phyloP scores from a whole-genome alignment of 2,888 invertebrate genomes.

The Cataglyphis albicans region DNA sequence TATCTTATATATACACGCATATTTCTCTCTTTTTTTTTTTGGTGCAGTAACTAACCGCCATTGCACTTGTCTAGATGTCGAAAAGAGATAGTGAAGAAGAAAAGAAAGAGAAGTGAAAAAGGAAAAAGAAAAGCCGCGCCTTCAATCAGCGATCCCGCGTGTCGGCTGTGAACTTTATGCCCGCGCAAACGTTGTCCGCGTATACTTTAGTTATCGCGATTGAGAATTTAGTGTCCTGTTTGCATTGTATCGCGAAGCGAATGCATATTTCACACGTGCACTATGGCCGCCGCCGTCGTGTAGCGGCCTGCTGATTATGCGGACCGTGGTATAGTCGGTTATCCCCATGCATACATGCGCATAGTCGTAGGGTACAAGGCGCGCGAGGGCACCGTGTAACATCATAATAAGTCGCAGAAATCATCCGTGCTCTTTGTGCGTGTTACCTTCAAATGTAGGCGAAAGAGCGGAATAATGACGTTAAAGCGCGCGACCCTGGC shows the following conservation, averaged over 20 bases:
- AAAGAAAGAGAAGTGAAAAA: background rate
- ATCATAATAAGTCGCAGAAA: constrained; percentile 76
- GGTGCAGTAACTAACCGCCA: background rate
- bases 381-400: constrained; percentile 64
- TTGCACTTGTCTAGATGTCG: background rate
- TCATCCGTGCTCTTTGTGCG: constrained; percentile 69
- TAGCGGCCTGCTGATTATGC: constrained; percentile 73
- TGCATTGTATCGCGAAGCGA: constrained; percentile 82
- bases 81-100: constrained; percentile 12
- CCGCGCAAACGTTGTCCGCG: constrained; percentile 63
- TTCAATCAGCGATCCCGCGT: constrained; percentile 65
- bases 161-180: constrained; percentile 71
- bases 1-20: background rate
- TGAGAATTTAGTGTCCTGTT: constrained; percentile 77
- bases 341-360: constrained; percentile 63
- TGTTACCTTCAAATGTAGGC: constrained; percentile 58
- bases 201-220: constrained; percentile 77
- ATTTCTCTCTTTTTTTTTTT: background rate
- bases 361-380: constrained; percentile 58
- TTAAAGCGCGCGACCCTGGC: constrained; percentile 56
- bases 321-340: constrained; percentile 66
- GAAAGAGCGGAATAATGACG: constrained; percentile 57
- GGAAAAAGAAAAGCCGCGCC: constrained; percentile 43
- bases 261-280: constrained; percentile 83
- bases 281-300: constrained; percentile 66